phyloP scores from a whole-genome alignment of 2,888 invertebrate species.

The Heliconius charithonia region DNA sequence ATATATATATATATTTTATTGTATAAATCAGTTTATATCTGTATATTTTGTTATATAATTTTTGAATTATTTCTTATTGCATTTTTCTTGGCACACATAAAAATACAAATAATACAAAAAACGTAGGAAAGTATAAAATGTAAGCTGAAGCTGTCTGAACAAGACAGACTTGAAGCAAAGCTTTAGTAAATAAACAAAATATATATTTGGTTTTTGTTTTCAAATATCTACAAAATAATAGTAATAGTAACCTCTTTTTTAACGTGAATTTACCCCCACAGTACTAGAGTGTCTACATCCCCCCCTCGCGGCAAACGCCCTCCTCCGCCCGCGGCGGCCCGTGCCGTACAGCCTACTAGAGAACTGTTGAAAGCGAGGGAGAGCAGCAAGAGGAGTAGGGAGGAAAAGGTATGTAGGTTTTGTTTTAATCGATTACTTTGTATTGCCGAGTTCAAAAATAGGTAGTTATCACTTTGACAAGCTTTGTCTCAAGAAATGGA shows the following conservation, averaged over 20 bases:
- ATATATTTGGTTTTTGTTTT: too few relatives aligned
- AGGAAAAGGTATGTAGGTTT: slow-evolving; percentile 72
- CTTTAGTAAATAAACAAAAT: too few relatives aligned
- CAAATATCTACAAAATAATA: not conserved
- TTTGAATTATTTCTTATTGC: not conserved
- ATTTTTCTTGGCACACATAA: not conserved
- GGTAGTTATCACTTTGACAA: too few relatives aligned
- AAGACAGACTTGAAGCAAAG: too few relatives aligned
- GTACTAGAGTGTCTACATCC: slow-evolving; percentile 85
- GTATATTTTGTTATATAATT: not conserved
- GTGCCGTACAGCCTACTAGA: slow-evolving; percentile 69
- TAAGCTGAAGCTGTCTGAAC: too few relatives aligned
- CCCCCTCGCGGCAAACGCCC: slow-evolving; percentile 68
- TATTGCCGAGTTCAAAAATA: too few relatives aligned
- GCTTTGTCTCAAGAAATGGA: too few relatives aligned
- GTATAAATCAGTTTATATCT: not conserved
- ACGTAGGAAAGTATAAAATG: too few relatives aligned
- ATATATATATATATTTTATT: not conserved
- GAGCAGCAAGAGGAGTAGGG: slow-evolving; percentile 78
- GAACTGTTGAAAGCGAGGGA: slow-evolving; percentile 78
- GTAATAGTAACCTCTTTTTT: not conserved
- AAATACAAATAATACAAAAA: not conserved
- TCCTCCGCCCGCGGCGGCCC: slow-evolving; percentile 50
- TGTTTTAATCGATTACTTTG: not conserved
- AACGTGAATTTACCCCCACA: slow-evolving; percentile 46